Base-by-base conservation (phyloP, 2,888 invertebrate species). In the Sminthurinus aureus region DNA sequence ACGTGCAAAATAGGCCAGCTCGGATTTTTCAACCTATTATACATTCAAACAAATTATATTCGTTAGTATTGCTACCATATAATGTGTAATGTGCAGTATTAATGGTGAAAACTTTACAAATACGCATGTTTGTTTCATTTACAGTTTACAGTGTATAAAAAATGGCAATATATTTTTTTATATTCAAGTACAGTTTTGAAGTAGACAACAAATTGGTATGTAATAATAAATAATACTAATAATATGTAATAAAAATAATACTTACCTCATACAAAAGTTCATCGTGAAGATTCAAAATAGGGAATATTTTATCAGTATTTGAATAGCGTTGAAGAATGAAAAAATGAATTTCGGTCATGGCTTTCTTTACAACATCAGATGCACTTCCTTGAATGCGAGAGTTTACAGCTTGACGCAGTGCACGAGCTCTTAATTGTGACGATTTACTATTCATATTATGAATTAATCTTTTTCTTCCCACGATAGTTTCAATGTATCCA, bases 301-400 rank as follows among this genome's bases (percentile, higher is more conserved):
- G 52, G 24, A 58, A 76, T 52, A 18, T 58, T 38, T 18, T 3
- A 20, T 20, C n/a, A 20, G n/a, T 51, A 4, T 6, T 22, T 77
- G 85, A 50, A 26, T 71, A 71, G 13, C 4, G n/a, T 91, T 90
- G 88, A 9, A 24, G 24, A 24, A 71, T 9, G 26, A 20, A 24
- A 20, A 8, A 58, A 15, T 97, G 94, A 89, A 98, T 93, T 79
- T 92, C 91, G 51, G 96, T 92, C 94, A 98, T 96, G 0, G 98
- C 97, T 83, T 92, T 93, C 91, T 99, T 99, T 0, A 96, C 95
- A 74, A 99, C 94, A 91, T 99, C 99, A 0, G 98, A 97, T 0
- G 98, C 99, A 0, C 98, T 97, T 0, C 98, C 99, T 91, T 99
- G 99, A 81, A 99, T 94, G 15, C 94, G 95, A 0, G 98, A 96